Evolutionary conservation across 2,797 vertebrate species (phyloP), one percentile per base, ranked within the genome.

Genomic region (Dicrostonyx torquatus): DNA sequence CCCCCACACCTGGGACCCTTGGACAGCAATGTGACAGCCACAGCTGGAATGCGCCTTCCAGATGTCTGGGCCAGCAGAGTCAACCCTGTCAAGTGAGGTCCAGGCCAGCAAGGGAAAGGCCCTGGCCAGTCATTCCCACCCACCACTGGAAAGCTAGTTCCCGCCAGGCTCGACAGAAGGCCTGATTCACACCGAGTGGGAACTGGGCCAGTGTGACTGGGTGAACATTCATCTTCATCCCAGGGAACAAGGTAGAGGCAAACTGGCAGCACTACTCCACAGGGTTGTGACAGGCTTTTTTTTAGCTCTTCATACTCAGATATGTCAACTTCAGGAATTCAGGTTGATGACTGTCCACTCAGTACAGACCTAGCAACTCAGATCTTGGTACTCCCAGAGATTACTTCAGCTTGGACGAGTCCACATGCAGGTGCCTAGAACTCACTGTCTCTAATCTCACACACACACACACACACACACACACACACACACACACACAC

Each of bases 31-130:
- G 14, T 37, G 3, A 53, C 60, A 34, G 34, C 37, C 97, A 97
- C 97, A 96, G 96, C 96, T 94, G 97, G 96, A 97, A 97, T 93
- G 53, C 87, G 89, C 97, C 85, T 92, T 94, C 95, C 95, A 95
- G 92, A 98, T 95, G 88, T 97, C 85, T 70, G n/a, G 93, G 97
- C 89, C 86, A 85, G 96, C 48, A 76, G 7, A 50, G 24, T 6
- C 55, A 75, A 2, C 4, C 34, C 84, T 94, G 98, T 96, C 97
- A 97, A 82, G 88, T 4, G 31, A 20, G 64, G 89, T 88, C 92
- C 62, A 37, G 60, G 97, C 97, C 97, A 96, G 86, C 0, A 18
- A 96, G 96, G 87, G 92, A 80, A 93, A 94, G 86, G 43, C 60
- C 15, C 93, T 40, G 87, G 15, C 17, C 86, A 17, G 94, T 87